Evolutionary conservation across 2,888 invertebrate species (phyloP), one percentile per base, ranked within the genome.

Genomic region (Nemotelus nigrinus): DNA sequence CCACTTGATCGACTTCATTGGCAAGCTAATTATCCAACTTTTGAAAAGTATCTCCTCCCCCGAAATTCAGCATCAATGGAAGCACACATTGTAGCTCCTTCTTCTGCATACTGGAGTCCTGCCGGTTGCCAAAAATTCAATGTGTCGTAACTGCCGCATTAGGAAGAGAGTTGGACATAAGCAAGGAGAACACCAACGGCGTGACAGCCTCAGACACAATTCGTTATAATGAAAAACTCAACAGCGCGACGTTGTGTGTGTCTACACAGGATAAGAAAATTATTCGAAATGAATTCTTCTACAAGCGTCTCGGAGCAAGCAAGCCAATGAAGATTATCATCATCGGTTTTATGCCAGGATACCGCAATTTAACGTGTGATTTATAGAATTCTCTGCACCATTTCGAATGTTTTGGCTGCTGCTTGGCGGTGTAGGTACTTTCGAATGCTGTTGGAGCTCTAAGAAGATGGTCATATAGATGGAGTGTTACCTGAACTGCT

Each of bases 301-400:
- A 7, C 41, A 43, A 60, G 60, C 41, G 39, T 43, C 41, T 41
- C 60, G 41, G 60, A 43, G 5, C 39, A 25, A 2, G 63, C 43
- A 25, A 39, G 43, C 39, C 50, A 53, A 53, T n/a, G 48, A 55
- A 43, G 70, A 70, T 70, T 70, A 70, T 70, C 70, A 8, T 55
- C 43, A 7, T 70, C 5, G 70, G 70, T 70, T 55, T 55, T 43
- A 70, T 70, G 70, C 55, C 70, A 70, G 70, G 70, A 70, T 70
- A 55, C 55, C 41, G 70, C 70, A 70, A 70, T 70, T 70, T 70
- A 55, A 10, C 70, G 55, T 5, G 55, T 55, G 70, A 70, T 70
- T 70, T 70, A 70, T 70, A 55, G 55, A 70, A 8, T 41, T 70
- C 25, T 43, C 53, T 70, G 60, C 60, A 60, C 39, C 60, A 39